These are phyloP conservation scores for Stercorarius parasiticus DNA, from an alignment of 2,113 vertebrate species.

Conservation along the genomic window DNA sequence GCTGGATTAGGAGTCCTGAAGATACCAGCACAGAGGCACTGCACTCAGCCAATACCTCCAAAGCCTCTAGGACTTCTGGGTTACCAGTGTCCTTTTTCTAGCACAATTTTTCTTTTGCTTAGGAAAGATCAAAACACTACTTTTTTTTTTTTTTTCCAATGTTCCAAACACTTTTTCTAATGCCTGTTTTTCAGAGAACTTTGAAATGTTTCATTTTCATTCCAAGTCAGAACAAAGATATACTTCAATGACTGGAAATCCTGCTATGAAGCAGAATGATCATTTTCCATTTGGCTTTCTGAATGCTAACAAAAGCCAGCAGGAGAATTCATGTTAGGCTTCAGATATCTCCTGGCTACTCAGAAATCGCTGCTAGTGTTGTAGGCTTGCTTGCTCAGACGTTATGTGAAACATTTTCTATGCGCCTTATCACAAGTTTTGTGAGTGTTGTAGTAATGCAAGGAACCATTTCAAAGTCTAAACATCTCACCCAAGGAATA, in stretches of 20 bases:
- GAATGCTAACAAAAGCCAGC: slow-evolving; percentile 61
- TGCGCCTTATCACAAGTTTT: slow-evolving; percentile 27
- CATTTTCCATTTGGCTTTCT: slow-evolving; percentile 60
- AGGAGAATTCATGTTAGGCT: slow-evolving; percentile 47
- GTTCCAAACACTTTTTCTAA: slow-evolving; percentile 32
- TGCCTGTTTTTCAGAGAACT: not conserved
- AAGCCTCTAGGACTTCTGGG: not conserved
- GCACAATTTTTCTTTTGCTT: slow-evolving; percentile 10
- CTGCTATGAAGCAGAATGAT: slow-evolving; percentile 56
- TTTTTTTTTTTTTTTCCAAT: not conserved
- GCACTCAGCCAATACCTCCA: not conserved
- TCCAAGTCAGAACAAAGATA: slow-evolving; percentile 60
- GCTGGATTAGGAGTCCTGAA: not conserved
- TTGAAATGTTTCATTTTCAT: slow-evolving; percentile 61
- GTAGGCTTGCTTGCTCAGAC: slow-evolving; percentile 25
- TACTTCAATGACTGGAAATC: slow-evolving; percentile 63
- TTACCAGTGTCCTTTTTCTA: not conserved
- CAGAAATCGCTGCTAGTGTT: not conserved
- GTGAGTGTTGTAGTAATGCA: slow-evolving; percentile 14
- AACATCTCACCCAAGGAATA: slow-evolving; percentile 26
- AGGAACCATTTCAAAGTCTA: slow-evolving; percentile 46
- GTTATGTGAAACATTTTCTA: slow-evolving; percentile 11
- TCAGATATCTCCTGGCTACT: slow-evolving; percentile 49
- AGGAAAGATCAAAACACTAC: not conserved
- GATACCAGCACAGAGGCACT: not conserved